A percentile compares a stretch with the other conserved stretches of the same genome.
phyloP scores from a whole-genome alignment of 2,888 invertebrate species.

The Diaperis boleti region DNA sequence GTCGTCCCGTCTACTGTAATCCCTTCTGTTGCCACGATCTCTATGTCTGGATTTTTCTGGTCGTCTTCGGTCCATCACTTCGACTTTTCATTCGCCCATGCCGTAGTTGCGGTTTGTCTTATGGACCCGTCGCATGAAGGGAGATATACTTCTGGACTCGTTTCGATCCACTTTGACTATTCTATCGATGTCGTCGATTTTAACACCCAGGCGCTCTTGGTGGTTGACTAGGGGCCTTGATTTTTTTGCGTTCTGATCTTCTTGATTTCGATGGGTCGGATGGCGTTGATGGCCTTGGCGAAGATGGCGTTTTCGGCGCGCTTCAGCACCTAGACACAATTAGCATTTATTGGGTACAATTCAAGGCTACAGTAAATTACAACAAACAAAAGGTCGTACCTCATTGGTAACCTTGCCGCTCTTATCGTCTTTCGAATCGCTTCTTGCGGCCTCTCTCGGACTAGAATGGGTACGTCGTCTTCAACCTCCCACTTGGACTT shows the following conservation, averaged over 20 bases:
- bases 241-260: slow-evolving; percentile 70
- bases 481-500: slow-evolving; percentile 92
- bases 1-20: slow-evolving; percentile 54
- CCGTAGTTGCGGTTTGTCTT: slow-evolving; percentile 63
- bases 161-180: slow-evolving; percentile 69
- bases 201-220: slow-evolving; percentile 84
- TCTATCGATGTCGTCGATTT: slow-evolving; percentile 74
- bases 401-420: slow-evolving; percentile 83
- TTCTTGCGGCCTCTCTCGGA: slow-evolving; percentile 49
- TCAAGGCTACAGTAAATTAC: too few relatives aligned
- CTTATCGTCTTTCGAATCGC: slow-evolving; percentile 66
- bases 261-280: slow-evolving; percentile 81
- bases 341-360: too few relatives aligned
- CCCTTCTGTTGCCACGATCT: slow-evolving; percentile 61
- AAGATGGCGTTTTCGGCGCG: slow-evolving; percentile 93
- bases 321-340: slow-evolving; percentile 75
- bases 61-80: slow-evolving; percentile 56
- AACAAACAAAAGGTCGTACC: slow-evolving; percentile 44
- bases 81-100: slow-evolving; percentile 63
- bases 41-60: slow-evolving; percentile 57
- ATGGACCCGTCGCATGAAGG: slow-evolving; percentile 64
- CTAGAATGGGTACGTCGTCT: slow-evolving; percentile 68
- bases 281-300: slow-evolving; percentile 87
- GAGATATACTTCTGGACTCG: slow-evolving; percentile 68
- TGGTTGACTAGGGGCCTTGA: slow-evolving; percentile 61